Evolutionary conservation across 2,888 invertebrate species (phyloP), one percentile per base, ranked within the genome.

Genomic region (Agrochola litura): DNA sequence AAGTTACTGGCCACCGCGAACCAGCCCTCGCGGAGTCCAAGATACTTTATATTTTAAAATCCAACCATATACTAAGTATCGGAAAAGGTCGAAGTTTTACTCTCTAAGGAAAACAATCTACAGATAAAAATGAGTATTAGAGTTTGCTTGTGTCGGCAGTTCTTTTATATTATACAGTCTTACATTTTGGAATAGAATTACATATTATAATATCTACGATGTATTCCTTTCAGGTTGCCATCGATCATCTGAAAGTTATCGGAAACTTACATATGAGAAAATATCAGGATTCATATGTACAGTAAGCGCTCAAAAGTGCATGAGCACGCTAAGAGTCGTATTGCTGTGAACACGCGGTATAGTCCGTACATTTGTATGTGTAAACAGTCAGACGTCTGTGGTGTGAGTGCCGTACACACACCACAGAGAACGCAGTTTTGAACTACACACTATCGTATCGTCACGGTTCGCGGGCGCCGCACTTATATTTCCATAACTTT

Each of bases 81-180:
- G 69, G 60, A 46, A 76, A 76, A 56, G 25, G 16, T 25, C 14
- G 30, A 74, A 79, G 63, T 74, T 74, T 25, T 68, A 8, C 37
- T 58, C 79, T 37, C 41, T 12, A 54, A 46, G 41, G 79, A 54
- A 64, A 52, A 73, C 67, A 64, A 61, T 68, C 49, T 79, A 41
- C 10, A 66, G 71, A 49, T n/a, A n/a, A n/a, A n/a, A n/a, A n/a
- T 5, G n/a, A 37, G 19, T 58, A 52, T 67, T 52, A 58, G 37
- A 58, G 43, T 16, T 79, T 60, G 64, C 52, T 79, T 79, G 16
- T 79, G 43, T 58, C 19, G 43, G 54, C 58, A 46, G 65, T 78
- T 79, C 37, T 60, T 58, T 19, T 22, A 67, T 77, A 22, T 41
- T n/a, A 41, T 8, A 52, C 4, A 16, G 12, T 37, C 22, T 9